Base-by-base conservation (phyloP, 2,113 vertebrate species). In the Notarius lentiginosus region DNA sequence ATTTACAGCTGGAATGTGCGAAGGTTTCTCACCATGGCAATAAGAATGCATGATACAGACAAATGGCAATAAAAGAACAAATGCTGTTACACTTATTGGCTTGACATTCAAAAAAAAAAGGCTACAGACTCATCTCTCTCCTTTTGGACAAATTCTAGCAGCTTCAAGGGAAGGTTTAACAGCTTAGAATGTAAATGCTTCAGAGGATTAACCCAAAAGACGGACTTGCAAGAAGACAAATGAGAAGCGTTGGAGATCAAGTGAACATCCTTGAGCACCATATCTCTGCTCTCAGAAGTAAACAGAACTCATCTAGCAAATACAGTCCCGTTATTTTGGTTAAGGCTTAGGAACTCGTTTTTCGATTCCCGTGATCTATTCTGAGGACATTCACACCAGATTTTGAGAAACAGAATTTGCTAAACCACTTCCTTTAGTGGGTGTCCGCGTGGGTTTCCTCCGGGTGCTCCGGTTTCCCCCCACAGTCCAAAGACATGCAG, bases 71-170 rank as follows among this genome's bases (percentile, higher is more conserved):
- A 60, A 41, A 82, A 82, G 66, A 87, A 85, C 55, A 63, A 68
- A 58, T 22, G 24, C 20, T 47, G 27, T 30, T 83, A 41, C 66
- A 79, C 56, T 41, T 60, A 87, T 51, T 76, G 79, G 49, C 27
- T 79, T 87, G 68, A 83, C 84, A 88, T 84, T 87, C 70, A 87
- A 41, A 89, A 66, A 87, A 86, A 84, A 85, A 17, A 4, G 53
- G 56, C 20, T 58, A 70, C 51, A 66, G 5, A 63, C 34, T 51
- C 56, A 73, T 87, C 66, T 58, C 9, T 73, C 53, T 63, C 6
- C 79, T 61, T 63, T 30, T 18, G 17, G 55, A 24, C 80, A 72
- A 51, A 68, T 82, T 82, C 80, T 79, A 53, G 58, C 34, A 82
- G 79, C 73, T 75, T n/a, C 66, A 51, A 15, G 56, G 79, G 66